A percentile compares a stretch with the other conserved stretches of the same genome.
Evolutionary conservation across 2,797 vertebrate species (phyloP).

Genomic region (Pantherophis vulpinus): DNA sequence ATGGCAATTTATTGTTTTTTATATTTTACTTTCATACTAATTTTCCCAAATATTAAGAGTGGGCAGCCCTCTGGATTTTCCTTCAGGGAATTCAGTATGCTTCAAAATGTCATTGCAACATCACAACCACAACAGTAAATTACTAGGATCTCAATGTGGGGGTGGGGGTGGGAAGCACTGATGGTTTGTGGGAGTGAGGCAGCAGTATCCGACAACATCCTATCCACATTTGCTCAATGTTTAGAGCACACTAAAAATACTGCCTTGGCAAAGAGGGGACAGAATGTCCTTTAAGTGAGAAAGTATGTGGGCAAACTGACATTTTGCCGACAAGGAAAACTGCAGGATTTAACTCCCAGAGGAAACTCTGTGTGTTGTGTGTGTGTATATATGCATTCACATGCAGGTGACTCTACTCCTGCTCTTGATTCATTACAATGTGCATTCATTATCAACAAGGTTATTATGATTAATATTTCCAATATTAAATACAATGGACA

Average conservation of each 20-base stretch:
- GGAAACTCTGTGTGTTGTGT: neutral
- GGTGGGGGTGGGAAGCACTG: constrained; percentile 26
- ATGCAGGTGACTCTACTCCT: neutral
- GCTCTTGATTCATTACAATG: neutral
- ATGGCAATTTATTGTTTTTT: neutral
- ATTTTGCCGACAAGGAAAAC: constrained; percentile 54
- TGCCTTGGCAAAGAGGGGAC: constrained; percentile 61
- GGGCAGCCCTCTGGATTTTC: neutral
- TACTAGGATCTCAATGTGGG: neutral
- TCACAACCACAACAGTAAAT: neutral
- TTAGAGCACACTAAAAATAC: constrained; percentile 65
- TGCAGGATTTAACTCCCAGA: constrained; percentile 2
- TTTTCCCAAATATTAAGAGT: neutral
- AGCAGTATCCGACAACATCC: constrained; percentile 53
- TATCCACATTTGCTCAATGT: constrained; percentile 56
- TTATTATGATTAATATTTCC: neutral
- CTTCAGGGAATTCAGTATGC: constrained; percentile 15
- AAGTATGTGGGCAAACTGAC: constrained; percentile 58
- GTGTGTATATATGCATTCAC: neutral
- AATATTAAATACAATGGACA: no score
- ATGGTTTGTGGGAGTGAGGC: constrained; percentile 47
- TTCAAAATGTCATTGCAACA: constrained; percentile 29
- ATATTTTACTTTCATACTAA: neutral
- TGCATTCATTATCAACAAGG: neutral
- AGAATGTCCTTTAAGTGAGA: constrained; percentile 63